phyloP scores from a whole-genome alignment of 2,113 vertebrate species.

The Sarotherodon lohbergeri region DNA sequence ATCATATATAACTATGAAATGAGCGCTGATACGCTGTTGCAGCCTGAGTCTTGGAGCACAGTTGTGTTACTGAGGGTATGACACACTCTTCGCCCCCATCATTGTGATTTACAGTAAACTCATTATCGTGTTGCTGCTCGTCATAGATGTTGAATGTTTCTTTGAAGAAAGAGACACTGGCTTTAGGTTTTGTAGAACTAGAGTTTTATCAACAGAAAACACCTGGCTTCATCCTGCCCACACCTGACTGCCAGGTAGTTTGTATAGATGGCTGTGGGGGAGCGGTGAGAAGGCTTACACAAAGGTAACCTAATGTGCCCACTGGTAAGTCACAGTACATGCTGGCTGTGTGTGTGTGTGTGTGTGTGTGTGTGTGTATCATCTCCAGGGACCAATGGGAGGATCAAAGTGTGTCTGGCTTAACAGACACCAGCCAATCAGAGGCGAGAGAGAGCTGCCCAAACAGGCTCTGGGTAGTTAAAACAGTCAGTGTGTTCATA shows the following conservation, averaged over 20 bases:
- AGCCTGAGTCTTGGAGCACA: accelerated
- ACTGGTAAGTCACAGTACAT: neutral
- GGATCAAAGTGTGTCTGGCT: conserved; percentile 38
- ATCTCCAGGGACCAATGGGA: conserved; percentile 2
- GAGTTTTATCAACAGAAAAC: neutral
- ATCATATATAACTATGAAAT: neutral
- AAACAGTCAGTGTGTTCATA: neutral
- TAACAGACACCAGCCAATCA: conserved; percentile 17
- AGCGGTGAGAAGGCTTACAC: neutral
- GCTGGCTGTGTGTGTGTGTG: neutral
- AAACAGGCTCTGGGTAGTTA: neutral
- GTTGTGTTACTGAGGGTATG: neutral
- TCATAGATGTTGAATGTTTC: neutral
- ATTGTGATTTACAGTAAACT: neutral
- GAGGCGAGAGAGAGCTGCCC: neutral
- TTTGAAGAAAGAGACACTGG: neutral
- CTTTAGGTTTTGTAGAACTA: neutral
- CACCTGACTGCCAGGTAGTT: neutral
- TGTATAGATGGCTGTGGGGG: neutral
- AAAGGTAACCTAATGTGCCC: neutral
- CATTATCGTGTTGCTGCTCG: neutral
- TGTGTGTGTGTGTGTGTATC: neutral
- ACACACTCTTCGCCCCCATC: neutral
- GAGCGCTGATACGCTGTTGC: neutral
- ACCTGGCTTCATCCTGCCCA: neutral